Evolutionary conservation across 2,888 invertebrate genomes (phyloP).

Genomic region (Conomelus anceps): DNA sequence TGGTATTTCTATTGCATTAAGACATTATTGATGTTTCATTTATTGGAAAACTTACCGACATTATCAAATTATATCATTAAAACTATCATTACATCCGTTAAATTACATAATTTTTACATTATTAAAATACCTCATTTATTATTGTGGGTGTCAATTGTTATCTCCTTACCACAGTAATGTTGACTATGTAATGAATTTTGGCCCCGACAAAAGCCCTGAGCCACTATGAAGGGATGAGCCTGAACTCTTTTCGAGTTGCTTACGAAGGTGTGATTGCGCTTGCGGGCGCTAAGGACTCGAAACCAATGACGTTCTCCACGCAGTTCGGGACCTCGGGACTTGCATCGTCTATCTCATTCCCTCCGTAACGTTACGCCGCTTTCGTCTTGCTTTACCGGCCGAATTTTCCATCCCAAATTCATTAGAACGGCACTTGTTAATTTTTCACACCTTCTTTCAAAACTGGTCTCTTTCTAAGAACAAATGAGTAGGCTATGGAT

Average conservation of each 20-base stretch:
- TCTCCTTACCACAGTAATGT: neutral
- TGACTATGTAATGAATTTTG: neutral
- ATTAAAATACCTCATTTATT: too few species aligned
- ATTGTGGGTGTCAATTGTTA: neutral
- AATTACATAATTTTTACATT: too few species aligned
- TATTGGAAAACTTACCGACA: too few species aligned
- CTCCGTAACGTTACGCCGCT: neutral
- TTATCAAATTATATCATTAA: too few species aligned
- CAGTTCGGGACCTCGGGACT: neutral
- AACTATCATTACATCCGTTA: too few species aligned
- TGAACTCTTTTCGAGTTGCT: neutral
- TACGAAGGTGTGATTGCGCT: neutral
- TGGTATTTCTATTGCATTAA: too few species aligned
- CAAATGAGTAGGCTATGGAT: neutral
- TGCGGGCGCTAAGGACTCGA: neutral
- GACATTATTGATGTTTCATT: too few species aligned
- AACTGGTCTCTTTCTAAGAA: neutral
- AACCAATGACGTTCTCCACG: neutral
- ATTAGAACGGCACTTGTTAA: neutral
- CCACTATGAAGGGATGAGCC: neutral
- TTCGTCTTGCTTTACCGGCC: neutral
- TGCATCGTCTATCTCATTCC: neutral
- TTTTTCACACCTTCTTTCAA: neutral
- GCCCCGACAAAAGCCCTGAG: too few species aligned
- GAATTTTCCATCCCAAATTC: neutral